Evolutionary conservation across 2,113 vertebrate species (phyloP).

Genomic region (Sebastes fasciatus): DNA sequence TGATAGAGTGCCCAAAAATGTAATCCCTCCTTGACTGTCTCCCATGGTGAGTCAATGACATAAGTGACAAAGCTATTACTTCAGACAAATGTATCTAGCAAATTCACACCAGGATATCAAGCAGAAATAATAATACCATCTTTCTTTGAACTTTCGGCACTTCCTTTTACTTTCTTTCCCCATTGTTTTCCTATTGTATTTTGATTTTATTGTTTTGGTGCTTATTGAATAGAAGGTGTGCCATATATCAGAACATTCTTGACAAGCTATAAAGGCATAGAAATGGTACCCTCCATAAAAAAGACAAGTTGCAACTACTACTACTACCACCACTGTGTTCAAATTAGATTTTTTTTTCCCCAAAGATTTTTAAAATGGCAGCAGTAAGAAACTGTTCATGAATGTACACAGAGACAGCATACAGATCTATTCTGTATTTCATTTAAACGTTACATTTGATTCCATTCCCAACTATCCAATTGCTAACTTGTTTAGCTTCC

Average conservation of each 20-base stretch:
- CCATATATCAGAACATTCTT: neutral
- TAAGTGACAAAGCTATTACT: slow-evolving; percentile 82
- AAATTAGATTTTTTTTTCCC: neutral
- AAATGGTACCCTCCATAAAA: neutral
- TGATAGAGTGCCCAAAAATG: slow-evolving; percentile 81
- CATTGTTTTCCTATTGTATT: slow-evolving; percentile 39
- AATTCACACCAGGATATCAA: slow-evolving; percentile 72
- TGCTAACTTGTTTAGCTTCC: neutral
- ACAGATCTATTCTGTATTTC: neutral
- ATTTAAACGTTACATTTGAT: neutral
- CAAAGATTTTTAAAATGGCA: neutral
- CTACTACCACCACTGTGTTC: neutral
- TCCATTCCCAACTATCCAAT: neutral
- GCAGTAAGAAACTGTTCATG: neutral
- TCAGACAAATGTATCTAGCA: slow-evolving; percentile 80
- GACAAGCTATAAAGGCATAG: slow-evolving; percentile 1
- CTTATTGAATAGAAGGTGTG: neutral
- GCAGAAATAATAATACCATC: slow-evolving; percentile 74
- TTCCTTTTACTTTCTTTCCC: slow-evolving; percentile 50
- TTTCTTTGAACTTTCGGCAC: slow-evolving; percentile 60
- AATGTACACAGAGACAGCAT: neutral
- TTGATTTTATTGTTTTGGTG: slow-evolving; percentile 27
- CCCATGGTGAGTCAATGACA: slow-evolving; percentile 80
- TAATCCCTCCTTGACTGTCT: slow-evolving; percentile 81
- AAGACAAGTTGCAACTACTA: neutral